Evolutionary conservation across 1,140 invertebrate species (phyloP), one percentile per base, ranked within the genome.

Genomic region (Megalonaias nervosa): DNA sequence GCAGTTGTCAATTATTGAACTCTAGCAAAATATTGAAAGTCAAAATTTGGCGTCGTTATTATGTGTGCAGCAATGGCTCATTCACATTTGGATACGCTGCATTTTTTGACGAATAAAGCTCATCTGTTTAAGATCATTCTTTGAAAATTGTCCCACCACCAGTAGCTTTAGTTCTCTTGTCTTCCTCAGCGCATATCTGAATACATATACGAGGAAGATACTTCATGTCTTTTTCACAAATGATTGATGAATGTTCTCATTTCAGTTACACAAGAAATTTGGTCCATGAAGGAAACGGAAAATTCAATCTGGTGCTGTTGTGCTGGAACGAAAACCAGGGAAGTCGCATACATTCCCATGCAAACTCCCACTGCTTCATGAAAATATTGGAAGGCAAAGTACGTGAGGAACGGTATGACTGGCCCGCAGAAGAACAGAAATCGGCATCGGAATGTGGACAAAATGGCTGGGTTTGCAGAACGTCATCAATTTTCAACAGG

Each of bases 271-370:
- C 89, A 19, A 73, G 89, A 31, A 90, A 90, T 77, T 71, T 90
- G 31, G 87, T 90, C 1, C 88, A 90, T 68, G 76, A 61, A 26
- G 89, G 89, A 2, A 99, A 99, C 90, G 98, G 97, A 1, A 98
- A 97, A 89, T 99, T 98, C 90, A 99, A 99, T 91, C 92, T 99
- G 80, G 97, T 99, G 94, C 93, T 99, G 26, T 89, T 99, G 0
- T 99, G 98, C 90, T 99, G 98, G 98, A 96, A 96, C 48, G 96
- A 98, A 89, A 96, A 96, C 31, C 97, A 99, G 79, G 96, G 95
- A 0, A 98, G 97, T 0, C 94, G 95, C 19, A 98, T 99, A 81
- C 98, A 99, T 87, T 97, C 99, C 90, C 98, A 99, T 89, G 94
- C 97, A 0, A 94, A 98, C 85, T 94, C 97, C 0, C 97, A 99